phyloP scores from a whole-genome alignment of 2,113 vertebrate species.

The Gasterosteus nipponicus region DNA sequence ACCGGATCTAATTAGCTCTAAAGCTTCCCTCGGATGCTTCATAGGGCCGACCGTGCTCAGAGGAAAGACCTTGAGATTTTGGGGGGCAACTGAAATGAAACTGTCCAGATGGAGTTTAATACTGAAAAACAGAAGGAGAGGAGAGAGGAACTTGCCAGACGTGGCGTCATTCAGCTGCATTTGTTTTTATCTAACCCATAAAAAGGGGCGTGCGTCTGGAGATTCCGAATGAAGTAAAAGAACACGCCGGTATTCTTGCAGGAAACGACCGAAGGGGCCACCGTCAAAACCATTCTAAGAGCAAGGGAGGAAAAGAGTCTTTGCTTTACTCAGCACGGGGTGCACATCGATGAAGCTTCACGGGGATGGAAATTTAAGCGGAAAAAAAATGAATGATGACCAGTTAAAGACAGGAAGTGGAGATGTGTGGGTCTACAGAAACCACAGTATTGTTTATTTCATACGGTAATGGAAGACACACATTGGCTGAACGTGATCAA shows the following conservation, averaged over 20 bases:
- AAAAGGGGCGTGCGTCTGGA: conserved; percentile 23
- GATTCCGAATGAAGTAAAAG: conserved; percentile 16
- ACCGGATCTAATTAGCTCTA: conserved; percentile 76
- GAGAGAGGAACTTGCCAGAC: neutral
- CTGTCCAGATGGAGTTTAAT: conserved; percentile 13
- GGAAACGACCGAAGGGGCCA: conserved; percentile 26
- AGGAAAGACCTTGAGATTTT: conserved; percentile 39
- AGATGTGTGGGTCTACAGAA: neutral
- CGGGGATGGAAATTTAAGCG: neutral
- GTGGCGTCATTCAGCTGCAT: neutral
- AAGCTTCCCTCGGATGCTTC: conserved; percentile 71
- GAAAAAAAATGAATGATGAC: neutral
- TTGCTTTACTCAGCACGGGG: conserved; percentile 31
- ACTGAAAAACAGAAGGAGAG: neutral
- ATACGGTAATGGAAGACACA: neutral
- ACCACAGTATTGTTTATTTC: neutral
- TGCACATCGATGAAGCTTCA: neutral
- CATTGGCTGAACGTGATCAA: neutral
- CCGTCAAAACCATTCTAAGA: conserved; percentile 26
- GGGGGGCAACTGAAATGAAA: conserved; percentile 33
- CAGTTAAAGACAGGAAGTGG: neutral
- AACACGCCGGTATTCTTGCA: conserved; percentile 24
- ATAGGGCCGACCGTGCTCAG: conserved; percentile 52
- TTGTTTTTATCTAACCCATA: conserved; percentile 17
- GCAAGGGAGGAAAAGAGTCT: conserved; percentile 5